Evolutionary conservation across 2,888 invertebrate genomes (phyloP), one percentile per base, ranked within the genome.

Genomic region (Phengaris arion): DNA sequence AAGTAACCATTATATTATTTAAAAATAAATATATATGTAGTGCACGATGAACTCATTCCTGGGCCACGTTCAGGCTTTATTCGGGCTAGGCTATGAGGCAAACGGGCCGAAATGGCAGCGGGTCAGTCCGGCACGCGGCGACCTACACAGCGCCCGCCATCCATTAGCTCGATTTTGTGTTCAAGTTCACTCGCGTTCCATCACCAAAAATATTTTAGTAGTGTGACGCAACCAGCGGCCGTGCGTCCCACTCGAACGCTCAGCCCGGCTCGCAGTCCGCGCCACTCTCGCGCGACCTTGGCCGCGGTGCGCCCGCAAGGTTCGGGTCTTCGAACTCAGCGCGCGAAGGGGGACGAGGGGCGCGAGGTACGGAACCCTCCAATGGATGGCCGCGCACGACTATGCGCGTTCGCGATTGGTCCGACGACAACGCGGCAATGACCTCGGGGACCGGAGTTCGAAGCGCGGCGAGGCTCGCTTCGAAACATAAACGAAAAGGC

Each of bases 261-360:
- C 78, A 78, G 81, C 82, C 82, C 82, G 82, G 83, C 84, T 83
- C 86, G 86, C 90, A 88, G 89, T 91, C 92, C 86, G 87, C 84
- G 85, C 89, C 88, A 90, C 88, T 92, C 92, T 87, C 94, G 91
- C 91, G 89, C 95, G 95, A 95, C 95, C 95, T 95, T 95, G 95
- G 95, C 96, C 95, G 96, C 96, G 95, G 96, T 95, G 96, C 96
- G 96, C 96, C 96, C 96, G 96, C 96, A 96, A 96, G 96, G 96
- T 96, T 96, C 96, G 94, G 95, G 96, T 95, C 96, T 96, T 95
- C 96, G 96, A 96, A 96, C 96, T 95, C 92, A 82, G 84, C 84
- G 86, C 81, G 91, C 82, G 86, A 86, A 81, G 83, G 79, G 89
- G 86, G 86, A 87, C 83, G 88, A 87, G 83, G 86, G 91, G 86